Conservation (phyloP, 2,113 vertebrate species). For the Orientallactaga bullata region DNA sequence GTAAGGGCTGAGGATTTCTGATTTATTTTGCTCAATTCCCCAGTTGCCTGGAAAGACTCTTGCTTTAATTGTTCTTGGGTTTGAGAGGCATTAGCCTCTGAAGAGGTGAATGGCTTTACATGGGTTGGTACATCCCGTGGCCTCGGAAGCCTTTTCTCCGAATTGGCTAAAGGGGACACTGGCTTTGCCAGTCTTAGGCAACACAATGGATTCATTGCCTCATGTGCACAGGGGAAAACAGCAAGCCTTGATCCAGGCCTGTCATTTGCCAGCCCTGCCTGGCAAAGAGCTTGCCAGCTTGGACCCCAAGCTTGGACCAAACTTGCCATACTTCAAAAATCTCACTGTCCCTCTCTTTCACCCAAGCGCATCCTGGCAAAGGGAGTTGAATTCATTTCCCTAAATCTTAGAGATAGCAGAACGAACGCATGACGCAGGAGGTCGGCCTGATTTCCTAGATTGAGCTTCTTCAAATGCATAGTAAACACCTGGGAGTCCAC, state of each 20-base stretch:
- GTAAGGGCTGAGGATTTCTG: constrained; percentile 88
- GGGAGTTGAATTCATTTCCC: background rate
- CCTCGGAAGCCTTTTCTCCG: constrained; percentile 81
- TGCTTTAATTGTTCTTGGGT: constrained; percentile 91
- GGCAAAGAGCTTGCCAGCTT: background rate
- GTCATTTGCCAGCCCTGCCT: background rate
- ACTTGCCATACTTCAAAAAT: background rate
- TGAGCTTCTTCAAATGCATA: constrained; percentile 53
- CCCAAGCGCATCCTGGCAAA: background rate
- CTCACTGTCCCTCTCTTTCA: background rate
- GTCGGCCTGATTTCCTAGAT: background rate
- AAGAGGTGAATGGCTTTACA: constrained; percentile 89
- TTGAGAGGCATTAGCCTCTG: constrained; percentile 90
- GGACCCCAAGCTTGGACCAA: background rate
- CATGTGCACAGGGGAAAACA: constrained; percentile 22
- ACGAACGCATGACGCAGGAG: background rate
- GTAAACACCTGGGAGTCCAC: background rate
- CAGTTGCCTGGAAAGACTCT: constrained; percentile 88
- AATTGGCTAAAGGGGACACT: constrained; percentile 73
- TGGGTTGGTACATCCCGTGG: constrained; percentile 86
- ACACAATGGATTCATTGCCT: constrained; percentile 61
- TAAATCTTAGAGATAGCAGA: background rate
- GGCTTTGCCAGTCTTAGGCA: constrained; percentile 78
- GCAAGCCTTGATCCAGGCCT: constrained; percentile 25
- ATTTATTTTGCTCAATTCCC: constrained; percentile 91